Evolutionary conservation across 2,113 vertebrate genomes (phyloP).

Genomic region (Mormoops blainvillei): DNA sequence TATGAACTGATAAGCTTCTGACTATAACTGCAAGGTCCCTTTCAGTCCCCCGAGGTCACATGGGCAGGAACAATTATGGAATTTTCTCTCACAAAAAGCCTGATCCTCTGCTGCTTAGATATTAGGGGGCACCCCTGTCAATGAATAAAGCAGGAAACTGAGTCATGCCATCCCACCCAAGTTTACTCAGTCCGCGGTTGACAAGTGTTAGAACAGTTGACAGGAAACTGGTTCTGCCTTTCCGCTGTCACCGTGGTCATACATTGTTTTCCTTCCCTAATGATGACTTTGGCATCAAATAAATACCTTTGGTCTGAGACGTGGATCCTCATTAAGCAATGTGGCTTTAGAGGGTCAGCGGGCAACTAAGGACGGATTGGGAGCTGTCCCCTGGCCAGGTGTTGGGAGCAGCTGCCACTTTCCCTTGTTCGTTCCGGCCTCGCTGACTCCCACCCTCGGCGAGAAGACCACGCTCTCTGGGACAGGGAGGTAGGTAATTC

Average conservation of each 20-base stretch:
- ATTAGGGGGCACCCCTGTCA: neutral
- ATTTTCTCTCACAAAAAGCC: neutral
- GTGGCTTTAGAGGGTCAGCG: neutral
- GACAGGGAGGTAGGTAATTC: constrained; percentile 77
- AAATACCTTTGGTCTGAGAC: neutral
- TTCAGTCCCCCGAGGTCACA: neutral
- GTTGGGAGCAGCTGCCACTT: constrained; percentile 72
- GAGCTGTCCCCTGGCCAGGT: constrained; percentile 58
- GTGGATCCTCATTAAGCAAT: neutral
- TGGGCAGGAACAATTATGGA: neutral
- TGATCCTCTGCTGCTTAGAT: neutral
- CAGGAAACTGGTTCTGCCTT: neutral
- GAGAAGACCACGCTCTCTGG: constrained; percentile 68
- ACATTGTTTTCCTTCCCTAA: neutral
- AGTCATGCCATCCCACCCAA: neutral
- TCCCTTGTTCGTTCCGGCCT: constrained; percentile 50
- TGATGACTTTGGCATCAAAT: constrained; percentile 22
- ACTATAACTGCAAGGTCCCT: neutral
- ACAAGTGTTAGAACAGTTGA: neutral
- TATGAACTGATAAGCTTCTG: neutral
- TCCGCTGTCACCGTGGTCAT: neutral
- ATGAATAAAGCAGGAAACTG: neutral
- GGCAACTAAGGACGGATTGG: neutral
- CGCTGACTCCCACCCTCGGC: constrained; percentile 72
- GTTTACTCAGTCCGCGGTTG: neutral